A percentile compares a stretch with the other conserved stretches of the same genome.
Conservation (phyloP, 2,888 invertebrate species). For the Andrena minutula region DNA sequence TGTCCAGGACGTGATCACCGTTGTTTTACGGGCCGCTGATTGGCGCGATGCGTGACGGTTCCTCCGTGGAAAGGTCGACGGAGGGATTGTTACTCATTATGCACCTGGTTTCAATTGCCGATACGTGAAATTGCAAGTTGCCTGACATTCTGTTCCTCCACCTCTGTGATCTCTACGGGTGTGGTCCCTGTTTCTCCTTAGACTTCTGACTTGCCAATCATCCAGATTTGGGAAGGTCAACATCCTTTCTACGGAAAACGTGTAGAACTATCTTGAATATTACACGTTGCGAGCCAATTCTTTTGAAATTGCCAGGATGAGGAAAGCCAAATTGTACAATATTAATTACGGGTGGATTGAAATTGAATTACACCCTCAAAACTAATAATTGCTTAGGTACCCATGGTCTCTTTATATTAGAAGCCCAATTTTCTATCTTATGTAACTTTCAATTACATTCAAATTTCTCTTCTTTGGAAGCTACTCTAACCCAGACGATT, state of each 20-base stretch:
- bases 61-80: constrained; percentile 54
- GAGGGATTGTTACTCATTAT: constrained; percentile 45
- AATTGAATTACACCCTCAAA: no score
- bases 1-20: constrained; percentile 43
- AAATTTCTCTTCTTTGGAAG: no score
- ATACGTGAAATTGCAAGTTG: constrained; percentile 49
- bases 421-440: no score
- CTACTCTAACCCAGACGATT: no score
- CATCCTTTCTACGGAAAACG: not conserved
- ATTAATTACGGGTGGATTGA: no score
- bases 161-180: constrained; percentile 36
- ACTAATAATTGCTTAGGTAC: no score
- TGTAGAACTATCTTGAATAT: not conserved
- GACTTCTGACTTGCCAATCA: constrained; percentile 7
- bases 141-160: constrained; percentile 41
- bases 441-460: no score
- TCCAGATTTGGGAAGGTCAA: not conserved
- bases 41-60: constrained; percentile 54
- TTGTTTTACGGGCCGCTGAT: constrained; percentile 56
- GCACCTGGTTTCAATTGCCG: constrained; percentile 42
- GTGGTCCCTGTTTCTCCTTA: constrained; percentile 24
- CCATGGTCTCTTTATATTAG: no score
- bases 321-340: no score
- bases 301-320: not conserved
- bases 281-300: not conserved